phyloP scores from a whole-genome alignment of 1,140 invertebrate genomes.

The Lepidotrigona ventralis region DNA sequence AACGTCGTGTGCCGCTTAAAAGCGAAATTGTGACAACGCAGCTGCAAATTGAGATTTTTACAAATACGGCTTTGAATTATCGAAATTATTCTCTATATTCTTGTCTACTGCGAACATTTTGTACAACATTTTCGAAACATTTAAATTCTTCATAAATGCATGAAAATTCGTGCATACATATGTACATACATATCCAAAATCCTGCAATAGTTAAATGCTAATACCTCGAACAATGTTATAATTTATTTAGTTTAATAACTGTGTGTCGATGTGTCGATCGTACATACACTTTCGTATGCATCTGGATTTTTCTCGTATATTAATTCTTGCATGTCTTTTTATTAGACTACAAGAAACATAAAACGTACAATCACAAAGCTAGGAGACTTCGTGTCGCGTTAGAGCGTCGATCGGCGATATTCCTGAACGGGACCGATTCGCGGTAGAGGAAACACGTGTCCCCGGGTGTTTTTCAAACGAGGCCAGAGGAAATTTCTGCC shows the following conservation, averaged over 20 bases:
- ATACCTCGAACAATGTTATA: background rate
- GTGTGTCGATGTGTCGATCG: background rate
- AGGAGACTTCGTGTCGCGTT: background rate
- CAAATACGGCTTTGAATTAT: background rate
- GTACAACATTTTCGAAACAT: background rate
- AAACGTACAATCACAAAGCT: background rate
- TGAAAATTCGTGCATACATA: background rate
- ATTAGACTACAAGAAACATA: background rate
- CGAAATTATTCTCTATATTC: background rate
- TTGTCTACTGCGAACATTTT: background rate
- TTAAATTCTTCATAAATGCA: background rate
- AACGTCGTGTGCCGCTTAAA: background rate
- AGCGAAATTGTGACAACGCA: background rate
- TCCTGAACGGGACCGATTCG: conserved; percentile 39
- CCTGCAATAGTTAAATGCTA: background rate
- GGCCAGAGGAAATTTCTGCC: conserved; percentile 49
- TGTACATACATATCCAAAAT: background rate
- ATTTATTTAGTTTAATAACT: background rate
- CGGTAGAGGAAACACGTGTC: conserved; percentile 50
- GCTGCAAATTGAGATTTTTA: background rate
- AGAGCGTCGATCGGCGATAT: background rate
- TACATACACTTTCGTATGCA: too few species aligned
- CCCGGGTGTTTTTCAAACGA: conserved; percentile 48
- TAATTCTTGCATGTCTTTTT: too few species aligned
- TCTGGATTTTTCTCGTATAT: too few species aligned